Evolutionary conservation across 2,113 vertebrate genomes (phyloP).

Genomic region (Calypte anna): DNA sequence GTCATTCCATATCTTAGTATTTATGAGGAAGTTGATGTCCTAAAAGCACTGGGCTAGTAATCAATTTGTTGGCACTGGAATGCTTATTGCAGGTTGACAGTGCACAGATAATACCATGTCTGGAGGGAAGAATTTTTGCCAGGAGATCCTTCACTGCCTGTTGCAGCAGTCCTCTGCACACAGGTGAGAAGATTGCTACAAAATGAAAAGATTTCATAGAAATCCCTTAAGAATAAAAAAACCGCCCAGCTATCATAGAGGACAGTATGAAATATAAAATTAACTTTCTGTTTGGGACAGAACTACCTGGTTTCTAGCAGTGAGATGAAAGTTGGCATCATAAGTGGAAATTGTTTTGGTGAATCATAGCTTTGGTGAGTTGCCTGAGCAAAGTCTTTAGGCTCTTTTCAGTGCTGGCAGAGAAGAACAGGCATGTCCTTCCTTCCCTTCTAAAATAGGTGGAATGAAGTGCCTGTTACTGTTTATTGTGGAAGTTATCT

Average conservation of each 20-base stretch:
- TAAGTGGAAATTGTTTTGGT: background rate
- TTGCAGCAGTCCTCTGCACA: background rate
- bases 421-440: background rate
- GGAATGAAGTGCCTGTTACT: background rate
- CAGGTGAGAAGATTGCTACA: background rate
- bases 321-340: background rate
- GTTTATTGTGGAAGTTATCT: background rate
- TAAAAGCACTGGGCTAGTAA: conserved; percentile 1
- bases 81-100: background rate
- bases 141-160: background rate
- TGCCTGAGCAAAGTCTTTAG: background rate
- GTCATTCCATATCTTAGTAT: too few species aligned
- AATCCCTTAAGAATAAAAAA: background rate
- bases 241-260: background rate
- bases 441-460: background rate
- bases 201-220: background rate
- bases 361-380: background rate
- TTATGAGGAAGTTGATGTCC: background rate
- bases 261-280: background rate
- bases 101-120: background rate
- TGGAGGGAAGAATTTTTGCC: background rate
- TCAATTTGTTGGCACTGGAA: background rate
- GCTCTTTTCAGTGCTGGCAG: background rate
- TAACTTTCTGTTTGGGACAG: background rate
- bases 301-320: background rate